These are phyloP conservation scores for Diachrysia chrysitis DNA, from an alignment of 2,888 invertebrate species.

Conservation along the genomic window DNA sequence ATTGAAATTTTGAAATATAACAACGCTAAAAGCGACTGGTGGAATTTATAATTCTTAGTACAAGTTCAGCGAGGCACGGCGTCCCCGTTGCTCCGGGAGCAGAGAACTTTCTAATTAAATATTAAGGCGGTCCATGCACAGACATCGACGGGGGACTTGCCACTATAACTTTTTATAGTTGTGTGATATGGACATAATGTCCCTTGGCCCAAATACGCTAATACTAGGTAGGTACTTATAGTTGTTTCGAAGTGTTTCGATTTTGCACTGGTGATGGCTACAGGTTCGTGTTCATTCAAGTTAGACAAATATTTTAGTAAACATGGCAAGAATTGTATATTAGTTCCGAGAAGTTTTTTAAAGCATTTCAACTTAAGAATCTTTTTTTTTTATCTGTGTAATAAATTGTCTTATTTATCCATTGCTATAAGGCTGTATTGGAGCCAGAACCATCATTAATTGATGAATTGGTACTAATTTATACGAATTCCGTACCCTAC, in stretches of 20 bases:
- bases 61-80: slow-evolving; percentile 70
- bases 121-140: slow-evolving; percentile 74
- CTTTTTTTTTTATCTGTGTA: no score
- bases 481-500: neutral
- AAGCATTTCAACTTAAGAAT: no score
- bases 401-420: no score
- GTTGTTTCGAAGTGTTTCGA: slow-evolving; percentile 32
- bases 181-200: slow-evolving; percentile 55
- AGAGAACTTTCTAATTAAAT: slow-evolving; percentile 82
- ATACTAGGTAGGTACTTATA: slow-evolving; percentile 43
- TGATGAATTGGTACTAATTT: neutral
- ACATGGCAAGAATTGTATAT: neutral
- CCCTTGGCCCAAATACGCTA: slow-evolving; percentile 52
- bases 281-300: neutral
- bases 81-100: slow-evolving; percentile 60
- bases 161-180: slow-evolving; percentile 62
- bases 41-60: slow-evolving; percentile 78
- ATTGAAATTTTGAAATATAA: slow-evolving; percentile 72
- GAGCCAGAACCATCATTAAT: neutral
- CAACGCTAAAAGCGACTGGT: slow-evolving; percentile 67
- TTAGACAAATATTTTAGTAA: neutral
- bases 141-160: slow-evolving; percentile 63
- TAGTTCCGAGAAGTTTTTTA: neutral
- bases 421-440: no score
- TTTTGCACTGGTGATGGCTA: slow-evolving; percentile 14